Evolutionary conservation across 1,140 invertebrate genomes (phyloP), one percentile per base, ranked within the genome.

Genomic region (Drosophila prosaltans): DNA sequence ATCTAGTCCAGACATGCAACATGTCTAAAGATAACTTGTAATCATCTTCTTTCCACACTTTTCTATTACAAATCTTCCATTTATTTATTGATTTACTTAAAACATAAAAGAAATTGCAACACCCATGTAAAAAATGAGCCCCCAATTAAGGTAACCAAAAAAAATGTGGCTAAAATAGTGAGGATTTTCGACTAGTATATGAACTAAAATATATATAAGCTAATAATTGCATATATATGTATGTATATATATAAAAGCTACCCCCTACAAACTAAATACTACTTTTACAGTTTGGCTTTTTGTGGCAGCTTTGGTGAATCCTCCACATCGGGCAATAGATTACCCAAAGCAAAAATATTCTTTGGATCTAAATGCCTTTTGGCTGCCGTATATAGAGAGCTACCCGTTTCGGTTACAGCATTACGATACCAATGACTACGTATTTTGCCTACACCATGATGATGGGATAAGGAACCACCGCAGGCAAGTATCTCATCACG

Each of bases 361-460:
- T 97, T 94, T 0, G 98, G 98, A 93, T 99, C 98, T 8, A 99
- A 92, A 70, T 97, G 95, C 9, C 93, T 88, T 92, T 99, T 99
- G 0, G 98, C 94, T 0, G 97, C 96, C 4, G 94, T 92, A 72
- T 98, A 95, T 2, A 98, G 93, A 3, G 94, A 93, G 1, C 96
- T 93, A 0, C 97, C 97, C 2, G 95, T 93, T 10, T 95, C 92
- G 2, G 97, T 97, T 1, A 99, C 95, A 0, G 95, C 95, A 2
- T 93, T 91, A 6, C 93, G 92, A 80, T 98, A 98, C 95, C 97
- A 99, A 75, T 95, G 94, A 65, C 96, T 96, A 40, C 98, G 93
- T 45, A 99, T 93, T 93, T 99, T 99, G 0, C 98, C 98, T 24
- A 99, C 95, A 45, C 98, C 98, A 92, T 99, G 98, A 93, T 99